Base-by-base conservation (phyloP, 92 coral and sea anemone species). In the Zoanthus sociatus region DNA sequence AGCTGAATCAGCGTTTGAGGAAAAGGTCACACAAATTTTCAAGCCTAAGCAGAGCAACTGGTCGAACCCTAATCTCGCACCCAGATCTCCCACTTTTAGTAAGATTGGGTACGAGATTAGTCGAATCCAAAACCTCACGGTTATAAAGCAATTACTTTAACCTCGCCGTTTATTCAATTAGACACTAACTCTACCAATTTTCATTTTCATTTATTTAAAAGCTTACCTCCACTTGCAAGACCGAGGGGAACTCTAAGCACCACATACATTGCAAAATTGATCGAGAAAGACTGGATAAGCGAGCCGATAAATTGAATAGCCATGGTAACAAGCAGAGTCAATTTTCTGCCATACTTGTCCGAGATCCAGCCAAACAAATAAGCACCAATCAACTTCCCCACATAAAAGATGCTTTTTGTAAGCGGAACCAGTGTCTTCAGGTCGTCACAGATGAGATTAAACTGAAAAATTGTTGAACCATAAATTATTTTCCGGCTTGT, bases 301-400 rank as follows among this genome's bases (percentile, higher is more conserved):
- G 99, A 95, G 32, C 92, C 89, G 9, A 97, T 88, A 54, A 97
- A 97, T 93, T 95, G 98, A 55, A 95, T 87, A 12, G 95, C 84
- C 93, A 94, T 96, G 45, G 99, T 97, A 69, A 93, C 88, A 15
- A 97, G 92, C 0, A 97, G 82, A 13, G 98, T 96, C 66, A 92
- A 69, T 6, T 98, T 95, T 18, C 99, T 89, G 67, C 99, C 99
- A 73, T 89, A 97, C 46, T 98, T 93, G 78, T 97, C 99, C 54
- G 99, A 97, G 75, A 95, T 72, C 99, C 99, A 97, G 54, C 99
- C 99, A 76, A 97, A 97, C 86, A 95, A 86, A 77, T 97, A 97
- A n/a, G 99, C 99, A 0, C 99, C 99, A 66, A 95, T 82, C 73
- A 97, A 85, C 88, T 97, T 97, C 31, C 99, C 99, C 32, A 94